Evolutionary conservation across 1,140 invertebrate genomes (phyloP).

Genomic region (Zaprionus ghesquierei): DNA sequence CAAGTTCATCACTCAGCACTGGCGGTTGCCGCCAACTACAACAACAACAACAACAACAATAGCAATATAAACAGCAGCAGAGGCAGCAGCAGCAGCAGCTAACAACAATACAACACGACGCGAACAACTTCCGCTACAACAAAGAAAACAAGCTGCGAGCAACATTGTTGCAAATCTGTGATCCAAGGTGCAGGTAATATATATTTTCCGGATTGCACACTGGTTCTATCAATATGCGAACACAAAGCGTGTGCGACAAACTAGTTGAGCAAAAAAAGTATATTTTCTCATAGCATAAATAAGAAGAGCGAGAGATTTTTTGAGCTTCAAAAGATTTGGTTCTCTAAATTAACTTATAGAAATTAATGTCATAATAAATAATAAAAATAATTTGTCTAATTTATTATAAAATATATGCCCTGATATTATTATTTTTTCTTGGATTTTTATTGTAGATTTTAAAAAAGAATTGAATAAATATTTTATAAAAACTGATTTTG

Average conservation of each 20-base stretch:
- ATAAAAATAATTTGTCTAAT: too few relatives aligned
- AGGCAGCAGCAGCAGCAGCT: background rate
- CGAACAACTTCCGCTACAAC: conserved; percentile 72
- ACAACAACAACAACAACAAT: conserved; percentile 17
- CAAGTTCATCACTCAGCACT: conserved; percentile 63
- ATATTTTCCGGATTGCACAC: conserved; percentile 49
- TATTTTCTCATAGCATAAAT: too few relatives aligned
- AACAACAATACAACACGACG: conserved; percentile 43
- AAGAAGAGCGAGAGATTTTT: too few relatives aligned
- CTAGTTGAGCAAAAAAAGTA: too few relatives aligned
- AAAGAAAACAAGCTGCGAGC: conserved; percentile 15
- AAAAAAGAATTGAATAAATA: too few relatives aligned
- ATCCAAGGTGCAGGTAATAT: conserved; percentile 47
- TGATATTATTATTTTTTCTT: too few relatives aligned
- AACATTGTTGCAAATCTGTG: conserved; percentile 72
- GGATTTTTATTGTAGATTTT: too few relatives aligned
- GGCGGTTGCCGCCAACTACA: conserved; percentile 18
- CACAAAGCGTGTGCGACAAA: conserved; percentile 1
- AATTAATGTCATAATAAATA: too few relatives aligned
- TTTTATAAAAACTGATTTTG: too few relatives aligned
- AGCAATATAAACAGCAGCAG: conserved; percentile 24
- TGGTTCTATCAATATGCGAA: conserved; percentile 24
- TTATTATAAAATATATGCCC: too few relatives aligned
- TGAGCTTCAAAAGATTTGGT: too few relatives aligned
- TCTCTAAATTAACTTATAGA: too few relatives aligned